phyloP scores from a whole-genome alignment of 2,888 invertebrate genomes.

The Formica aserva region DNA sequence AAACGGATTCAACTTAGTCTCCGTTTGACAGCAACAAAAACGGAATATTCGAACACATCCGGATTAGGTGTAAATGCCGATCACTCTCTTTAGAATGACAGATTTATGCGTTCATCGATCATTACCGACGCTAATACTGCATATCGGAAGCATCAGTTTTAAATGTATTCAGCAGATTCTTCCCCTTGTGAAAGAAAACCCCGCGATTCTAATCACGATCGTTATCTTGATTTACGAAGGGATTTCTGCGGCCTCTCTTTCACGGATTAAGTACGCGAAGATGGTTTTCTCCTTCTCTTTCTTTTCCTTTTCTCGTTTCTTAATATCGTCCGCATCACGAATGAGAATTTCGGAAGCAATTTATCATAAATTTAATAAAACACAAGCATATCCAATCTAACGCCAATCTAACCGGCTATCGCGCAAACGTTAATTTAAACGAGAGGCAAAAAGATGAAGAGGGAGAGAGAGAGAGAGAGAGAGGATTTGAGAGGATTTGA shows the following conservation, averaged over 20 bases:
- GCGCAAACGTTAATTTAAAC: conserved; percentile 66
- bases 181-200: conserved; percentile 50
- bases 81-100: background rate
- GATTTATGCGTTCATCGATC: conserved; percentile 34
- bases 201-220: conserved; percentile 55
- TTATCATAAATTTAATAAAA: conserved; percentile 74
- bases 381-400: conserved; percentile 32
- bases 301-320: background rate
- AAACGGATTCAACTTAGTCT: background rate
- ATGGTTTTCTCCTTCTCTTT: background rate
- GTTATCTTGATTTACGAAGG: conserved; percentile 61
- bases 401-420: conserved; percentile 49
- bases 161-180: conserved; percentile 30
- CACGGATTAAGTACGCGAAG: conserved; percentile 28
- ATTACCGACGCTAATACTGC: conserved; percentile 29
- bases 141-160: conserved; percentile 7
- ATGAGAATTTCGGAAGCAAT: conserved; percentile 69
- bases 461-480: background rate
- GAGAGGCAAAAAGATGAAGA: background rate
- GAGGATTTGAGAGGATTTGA: conserved; percentile 37
- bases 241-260: conserved; percentile 52
- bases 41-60: background rate
- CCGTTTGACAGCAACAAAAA: background rate
- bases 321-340: conserved; percentile 7
- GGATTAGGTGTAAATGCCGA: background rate